A percentile compares a stretch with the other conserved stretches of the same genome.
Conservation (phyloP, 1,140 invertebrate species). For the Gonioctena quinquepunctata region DNA sequence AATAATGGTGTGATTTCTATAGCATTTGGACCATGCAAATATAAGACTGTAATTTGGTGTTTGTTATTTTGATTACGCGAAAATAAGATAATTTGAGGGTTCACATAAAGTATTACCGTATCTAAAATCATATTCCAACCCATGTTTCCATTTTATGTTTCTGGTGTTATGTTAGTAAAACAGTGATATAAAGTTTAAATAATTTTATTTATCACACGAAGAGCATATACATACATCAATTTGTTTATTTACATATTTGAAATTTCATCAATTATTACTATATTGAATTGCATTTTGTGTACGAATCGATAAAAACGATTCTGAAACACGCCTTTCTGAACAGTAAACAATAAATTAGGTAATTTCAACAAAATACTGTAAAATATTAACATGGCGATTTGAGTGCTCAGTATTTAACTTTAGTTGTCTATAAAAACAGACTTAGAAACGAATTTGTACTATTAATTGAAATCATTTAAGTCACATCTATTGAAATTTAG, state of each 20-base stretch:
- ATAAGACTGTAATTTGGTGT: too few species aligned
- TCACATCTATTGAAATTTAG: neutral
- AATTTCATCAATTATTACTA: conserved; percentile 27
- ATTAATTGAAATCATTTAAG: conserved; percentile 13
- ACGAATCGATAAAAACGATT: conserved; percentile 29
- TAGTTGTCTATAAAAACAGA: neutral
- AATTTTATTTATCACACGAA: conserved; percentile 57
- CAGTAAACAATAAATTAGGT: conserved; percentile 21
- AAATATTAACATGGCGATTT: conserved; percentile 31
- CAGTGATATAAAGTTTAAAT: conserved; percentile 39
- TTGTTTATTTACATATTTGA: conserved; percentile 38
- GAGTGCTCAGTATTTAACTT: conserved; percentile 18
- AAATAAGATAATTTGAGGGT: too few species aligned
- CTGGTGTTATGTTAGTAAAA: too few species aligned
- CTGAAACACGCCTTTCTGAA: conserved; percentile 19
- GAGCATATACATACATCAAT: conserved; percentile 57
- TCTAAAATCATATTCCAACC: too few species aligned
- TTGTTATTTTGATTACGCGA: too few species aligned
- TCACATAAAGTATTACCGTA: too few species aligned
- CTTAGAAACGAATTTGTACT: conserved; percentile 32
- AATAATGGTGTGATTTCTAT: too few species aligned
- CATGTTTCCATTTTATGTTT: too few species aligned
- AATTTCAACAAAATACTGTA: conserved; percentile 27
- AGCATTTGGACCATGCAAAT: too few species aligned
- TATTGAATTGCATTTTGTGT: conserved; percentile 21